Evolutionary conservation across 2,888 invertebrate species (phyloP), one percentile per base, ranked within the genome.

Genomic region (Exephanes ischioxanthus): DNA sequence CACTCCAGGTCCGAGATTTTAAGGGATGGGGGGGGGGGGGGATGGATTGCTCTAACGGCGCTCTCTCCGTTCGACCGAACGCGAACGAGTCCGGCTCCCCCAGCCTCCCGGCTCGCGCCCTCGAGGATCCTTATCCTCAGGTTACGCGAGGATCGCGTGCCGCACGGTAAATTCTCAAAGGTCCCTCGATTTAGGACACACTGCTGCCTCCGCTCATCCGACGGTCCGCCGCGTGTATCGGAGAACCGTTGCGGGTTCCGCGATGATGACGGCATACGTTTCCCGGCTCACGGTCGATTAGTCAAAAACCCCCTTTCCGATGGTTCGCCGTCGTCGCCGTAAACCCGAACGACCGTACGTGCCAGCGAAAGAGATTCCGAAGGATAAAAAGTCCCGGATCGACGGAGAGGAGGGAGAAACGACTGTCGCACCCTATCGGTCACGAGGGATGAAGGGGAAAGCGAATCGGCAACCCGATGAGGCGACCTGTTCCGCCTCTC

Each of bases 201-300:
- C 19, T 30, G 33, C 51, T 26, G n/a, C 30, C 9, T 2, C 37
- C 5, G 16, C 58, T 37, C 45, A 51, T 79, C 41, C 6, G 9
- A 22, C 37, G 26, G 48, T 58, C 58, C 14, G 22, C 14, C 30
- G 16, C 63, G 6, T 6, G 26, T 61, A 51, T 16, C 55, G 26
- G 7, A n/a, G 30, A 51, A 53, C 26, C 61, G 26, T n/a, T 55
- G 37, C 41, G 89, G 89, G 88, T 89, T 88, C 48, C 26, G 26
- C 26, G 22, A 80, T 41, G 63, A 90, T 89, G 90, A 86, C 89
- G 89, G 90, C 90, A 91, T 92, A 92, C 91, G 91, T 90, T 91
- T 30, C 14, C 90, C 90, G 89, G 86, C 89, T 92, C 91, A 92
- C 91, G 91, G 91, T 91, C 91, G 92, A 93, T 93, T 93, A 92